Base-by-base conservation (phyloP, 2,797 vertebrate genomes). In the Sciurus vulgaris region DNA sequence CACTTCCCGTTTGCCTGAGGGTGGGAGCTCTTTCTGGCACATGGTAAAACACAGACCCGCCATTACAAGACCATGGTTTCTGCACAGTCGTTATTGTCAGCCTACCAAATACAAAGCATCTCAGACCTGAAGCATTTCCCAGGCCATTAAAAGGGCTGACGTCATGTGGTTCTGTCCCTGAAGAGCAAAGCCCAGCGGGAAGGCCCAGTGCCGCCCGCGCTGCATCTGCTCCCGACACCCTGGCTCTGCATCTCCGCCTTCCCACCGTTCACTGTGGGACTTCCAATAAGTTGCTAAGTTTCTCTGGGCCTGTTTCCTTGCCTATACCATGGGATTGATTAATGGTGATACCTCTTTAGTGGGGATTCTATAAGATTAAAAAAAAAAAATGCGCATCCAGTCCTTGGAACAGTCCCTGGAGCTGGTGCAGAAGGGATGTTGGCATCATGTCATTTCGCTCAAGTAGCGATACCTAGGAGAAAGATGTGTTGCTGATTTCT, bases 121-220 rank as follows among this genome's bases (percentile, higher is more conserved):
- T 93, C 41, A 69, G 65, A 22, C 41, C 38, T 10, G 84, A 69
- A 87, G 47, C 41, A 33, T 28, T 77, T 30, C 81, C 5, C 2
- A 3, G 7, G n/a, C 77, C 41, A 44, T 83, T 69, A 9, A 56
- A 89, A 67, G n/a, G 54, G 47, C 17, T 82, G 63, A 44, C 73
- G 14, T 59, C 1, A 8, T 14, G n/a, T 7, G 47, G 8, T 41
- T 70, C 17, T 67, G 1, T 56, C 30, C 24, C 7, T 49, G 67
- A 79, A 81, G 30, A 86, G 51, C 3, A 28, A 38, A 33, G 22
- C 59, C 67, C 49, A 33, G 2, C 30, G 51, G 33, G 17, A 7
- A 13, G 56, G 17, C 2, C 41, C 5, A 8, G 5, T 10, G 7
- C 5, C 28, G 13, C n/a, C 28, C 22, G 9, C 13, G 8, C 12